Evolutionary conservation across 2,113 vertebrate species (phyloP).

Genomic region (Castor canadensis): DNA sequence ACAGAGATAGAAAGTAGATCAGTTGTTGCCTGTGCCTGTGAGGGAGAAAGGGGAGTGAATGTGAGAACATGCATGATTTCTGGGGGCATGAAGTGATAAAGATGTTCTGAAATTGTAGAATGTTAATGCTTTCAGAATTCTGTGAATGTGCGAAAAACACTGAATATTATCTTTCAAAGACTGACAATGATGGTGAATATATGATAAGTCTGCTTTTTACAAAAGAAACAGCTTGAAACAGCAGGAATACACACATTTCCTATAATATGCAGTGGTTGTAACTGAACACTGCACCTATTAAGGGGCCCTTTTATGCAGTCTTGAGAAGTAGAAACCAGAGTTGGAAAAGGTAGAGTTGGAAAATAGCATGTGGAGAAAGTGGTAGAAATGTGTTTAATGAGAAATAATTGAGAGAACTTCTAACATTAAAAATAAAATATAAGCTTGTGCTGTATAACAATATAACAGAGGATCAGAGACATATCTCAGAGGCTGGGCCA

Average conservation of each 20-base stretch:
- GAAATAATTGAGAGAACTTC: not conserved
- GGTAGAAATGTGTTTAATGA: not conserved
- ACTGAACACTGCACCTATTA: not conserved
- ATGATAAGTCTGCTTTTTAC: not conserved
- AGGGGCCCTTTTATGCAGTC: not conserved
- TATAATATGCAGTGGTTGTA: not conserved
- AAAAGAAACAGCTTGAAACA: not conserved
- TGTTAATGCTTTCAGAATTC: not conserved
- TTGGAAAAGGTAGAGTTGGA: too few species aligned
- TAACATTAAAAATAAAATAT: not conserved
- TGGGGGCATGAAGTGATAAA: not conserved
- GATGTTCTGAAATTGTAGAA: not conserved
- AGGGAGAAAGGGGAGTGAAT: not conserved
- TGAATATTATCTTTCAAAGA: not conserved
- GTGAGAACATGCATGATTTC: not conserved
- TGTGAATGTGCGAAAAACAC: not conserved
- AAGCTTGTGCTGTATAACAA: not conserved
- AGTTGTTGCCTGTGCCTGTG: not conserved
- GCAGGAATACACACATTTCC: not conserved
- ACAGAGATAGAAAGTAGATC: not conserved
- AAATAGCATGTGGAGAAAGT: too few species aligned
- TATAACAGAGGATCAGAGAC: too few species aligned
- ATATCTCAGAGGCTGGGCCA: too few species aligned
- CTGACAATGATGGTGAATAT: not conserved
- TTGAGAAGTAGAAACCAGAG: not conserved